These are phyloP conservation scores for Ramazzottius varieornatus DNA, from an alignment of 2,888 invertebrate species.

Conservation along the genomic window DNA sequence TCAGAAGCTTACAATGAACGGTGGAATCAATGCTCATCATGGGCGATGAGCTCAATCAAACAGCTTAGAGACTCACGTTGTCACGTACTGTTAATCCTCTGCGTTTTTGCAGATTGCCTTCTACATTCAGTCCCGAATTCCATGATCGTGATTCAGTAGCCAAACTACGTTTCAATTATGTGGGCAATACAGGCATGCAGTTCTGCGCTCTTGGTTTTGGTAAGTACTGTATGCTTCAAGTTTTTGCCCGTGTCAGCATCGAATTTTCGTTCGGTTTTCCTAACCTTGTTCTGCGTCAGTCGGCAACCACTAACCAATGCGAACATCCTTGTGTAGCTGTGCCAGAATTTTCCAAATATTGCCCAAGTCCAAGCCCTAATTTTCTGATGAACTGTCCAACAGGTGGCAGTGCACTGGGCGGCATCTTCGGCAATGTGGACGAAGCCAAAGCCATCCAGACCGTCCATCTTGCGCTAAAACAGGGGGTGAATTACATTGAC, in stretches of 20 bases:
- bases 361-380: too few species aligned
- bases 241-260: too few species aligned
- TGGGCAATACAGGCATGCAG: slow-evolving; percentile 40
- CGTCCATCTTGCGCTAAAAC: slow-evolving; percentile 40
- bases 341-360: too few species aligned
- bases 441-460: slow-evolving; percentile 40
- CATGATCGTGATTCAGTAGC: slow-evolving; percentile 33
- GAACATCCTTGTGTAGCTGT: too few species aligned
- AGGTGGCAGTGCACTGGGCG: slow-evolving; percentile 14
- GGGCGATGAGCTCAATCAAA: not conserved
- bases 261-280: not conserved
- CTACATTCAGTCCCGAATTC: slow-evolving; percentile 30
- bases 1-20: not conserved
- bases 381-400: too few species aligned
- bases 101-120: not conserved
- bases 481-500: slow-evolving; percentile 69
- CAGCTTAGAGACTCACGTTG: not conserved
- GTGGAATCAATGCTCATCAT: too few species aligned
- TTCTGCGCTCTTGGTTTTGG: slow-evolving; percentile 18
- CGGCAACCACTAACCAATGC: too few species aligned
- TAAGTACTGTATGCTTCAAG: too few species aligned
- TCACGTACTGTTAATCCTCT: not conserved
- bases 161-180: slow-evolving; percentile 41
- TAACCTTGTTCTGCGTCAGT: not conserved
- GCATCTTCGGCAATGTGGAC: slow-evolving; percentile 21